Evolutionary conservation across 2,113 vertebrate species (phyloP), one percentile per base, ranked within the genome.

Genomic region (Lasiurus borealis): DNA sequence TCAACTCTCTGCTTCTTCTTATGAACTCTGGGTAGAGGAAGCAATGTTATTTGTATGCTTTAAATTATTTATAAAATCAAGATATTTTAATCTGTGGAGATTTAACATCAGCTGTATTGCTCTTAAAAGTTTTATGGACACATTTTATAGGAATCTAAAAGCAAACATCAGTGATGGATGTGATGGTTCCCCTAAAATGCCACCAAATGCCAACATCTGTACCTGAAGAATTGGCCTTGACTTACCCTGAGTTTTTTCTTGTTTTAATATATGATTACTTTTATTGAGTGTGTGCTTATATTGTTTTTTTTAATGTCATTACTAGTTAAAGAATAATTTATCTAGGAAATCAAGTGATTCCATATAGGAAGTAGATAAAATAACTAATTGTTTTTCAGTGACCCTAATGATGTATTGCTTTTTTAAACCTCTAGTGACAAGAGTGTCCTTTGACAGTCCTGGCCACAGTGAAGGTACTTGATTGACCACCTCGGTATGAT

Each of bases 311-410:
- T 2, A 64, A 36, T 27, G 0, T 84, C 27, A 23, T 50, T 15
- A 82, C 15, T 57, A 90, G 44, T 84, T 84, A 52, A 94, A 94
- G 31, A 36, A 59, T 68, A 75, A 44, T 87, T 62, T 88, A 50
- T 18, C 18, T 40, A 50, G 21, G 52, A 73, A 75, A 66, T 8
- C 11, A 69, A 36, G 13, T 88, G 83, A 64, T 12, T 93, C 7
- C 13, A 71, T 8, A 44, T 18, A 83, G 23, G 11, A 69, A 69
- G 11, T 80, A 54, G 12, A 87, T 69, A 68, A 18, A 3, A 54
- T 34, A 88, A 44, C 14, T 4, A 40, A 6, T 64, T 66, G 13
- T 95, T 91, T n/a, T 80, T 80, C 5, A 12, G 21, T 81, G 50
- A 78, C 19, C 16, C 27, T 76, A 78, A 88, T 29, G 11, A 23